Evolutionary conservation across 2,888 invertebrate genomes (phyloP).

Genomic region (Dolomedes plantarius): DNA sequence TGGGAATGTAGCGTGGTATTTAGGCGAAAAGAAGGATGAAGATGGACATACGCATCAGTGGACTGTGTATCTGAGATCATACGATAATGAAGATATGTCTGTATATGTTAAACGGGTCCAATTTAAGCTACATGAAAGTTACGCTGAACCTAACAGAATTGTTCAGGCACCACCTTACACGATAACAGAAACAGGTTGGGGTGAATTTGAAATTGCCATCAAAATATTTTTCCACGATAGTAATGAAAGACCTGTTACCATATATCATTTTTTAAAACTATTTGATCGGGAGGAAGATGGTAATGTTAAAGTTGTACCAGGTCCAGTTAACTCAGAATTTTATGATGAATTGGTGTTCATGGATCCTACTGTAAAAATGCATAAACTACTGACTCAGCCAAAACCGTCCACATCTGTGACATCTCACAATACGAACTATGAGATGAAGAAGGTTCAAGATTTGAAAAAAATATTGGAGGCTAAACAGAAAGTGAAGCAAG

Average conservation of each 20-base stretch:
- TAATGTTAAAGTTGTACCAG: conserved; percentile 74
- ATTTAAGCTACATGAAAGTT: conserved; percentile 98
- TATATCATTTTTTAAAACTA: conserved; percentile 95
- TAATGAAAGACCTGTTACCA: conserved; percentile 94
- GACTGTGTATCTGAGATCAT: conserved; percentile 97
- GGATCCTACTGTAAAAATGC: conserved; percentile 83
- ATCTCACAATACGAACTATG: conserved; percentile 93
- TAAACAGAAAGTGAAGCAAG: conserved; percentile 81
- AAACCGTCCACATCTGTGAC: conserved; percentile 84
- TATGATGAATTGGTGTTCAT: conserved; percentile 91
- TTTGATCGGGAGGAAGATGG: conserved; percentile 84
- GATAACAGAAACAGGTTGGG: conserved; percentile 99
- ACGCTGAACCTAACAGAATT: conserved; percentile 93
- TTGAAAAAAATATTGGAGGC: conserved; percentile 73
- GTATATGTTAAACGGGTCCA: conserved; percentile 92
- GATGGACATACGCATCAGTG: conserved; percentile 99
- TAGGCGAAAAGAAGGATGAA: conserved; percentile 96
- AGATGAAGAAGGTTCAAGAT: conserved; percentile 75
- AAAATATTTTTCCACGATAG: conserved; percentile 98
- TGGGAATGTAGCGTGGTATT: conserved; percentile 95
- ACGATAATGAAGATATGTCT: conserved; percentile 79
- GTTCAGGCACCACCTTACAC: conserved; percentile 97
- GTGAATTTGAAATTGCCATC: conserved; percentile 98
- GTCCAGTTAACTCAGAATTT: conserved; percentile 90
- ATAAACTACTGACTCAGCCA: conserved; percentile 87